Evolutionary conservation across 1,140 invertebrate species (phyloP).

Genomic region (Panagrolaimus sp.): DNA sequence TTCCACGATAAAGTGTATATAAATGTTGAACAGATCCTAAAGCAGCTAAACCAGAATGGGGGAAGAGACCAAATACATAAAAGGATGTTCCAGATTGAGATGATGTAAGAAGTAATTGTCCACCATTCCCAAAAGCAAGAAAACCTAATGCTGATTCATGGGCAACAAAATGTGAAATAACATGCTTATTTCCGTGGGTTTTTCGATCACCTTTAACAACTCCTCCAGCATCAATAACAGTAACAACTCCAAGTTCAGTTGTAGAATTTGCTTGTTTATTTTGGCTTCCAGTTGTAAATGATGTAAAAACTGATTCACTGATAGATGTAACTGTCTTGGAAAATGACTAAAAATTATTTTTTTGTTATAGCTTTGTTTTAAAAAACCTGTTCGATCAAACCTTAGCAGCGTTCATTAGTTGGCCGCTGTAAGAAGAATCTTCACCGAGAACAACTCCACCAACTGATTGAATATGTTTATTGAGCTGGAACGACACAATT

Average conservation of each 20-base stretch:
- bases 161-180: slow-evolving; percentile 87
- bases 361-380: slow-evolving; percentile 17
- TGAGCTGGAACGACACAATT: slow-evolving; percentile 63
- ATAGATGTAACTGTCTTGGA: slow-evolving; percentile 67
- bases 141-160: slow-evolving; percentile 81
- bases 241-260: slow-evolving; percentile 69
- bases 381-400: slow-evolving; percentile 58
- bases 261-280: slow-evolving; percentile 19
- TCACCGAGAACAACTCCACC: slow-evolving; percentile 70
- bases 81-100: slow-evolving; percentile 91
- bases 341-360: slow-evolving; percentile 58
- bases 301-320: slow-evolving; percentile 77
- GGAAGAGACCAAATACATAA: slow-evolving; percentile 85
- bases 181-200: slow-evolving; percentile 58
- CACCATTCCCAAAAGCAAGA: slow-evolving; percentile 83
- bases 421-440: slow-evolving; percentile 84
- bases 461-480: slow-evolving; percentile 74
- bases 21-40: slow-evolving; percentile 88
- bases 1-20: slow-evolving; percentile 80
- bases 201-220: slow-evolving; percentile 63
- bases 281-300: slow-evolving; percentile 17
- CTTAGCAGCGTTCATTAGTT: slow-evolving; percentile 87
- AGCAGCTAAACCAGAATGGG: slow-evolving; percentile 79
- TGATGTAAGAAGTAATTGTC: slow-evolving; percentile 80
- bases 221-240: slow-evolving; percentile 74